Evolutionary conservation across 2,797 vertebrate species (phyloP), one percentile per base, ranked within the genome.

Genomic region (Coreius guichenoti): DNA sequence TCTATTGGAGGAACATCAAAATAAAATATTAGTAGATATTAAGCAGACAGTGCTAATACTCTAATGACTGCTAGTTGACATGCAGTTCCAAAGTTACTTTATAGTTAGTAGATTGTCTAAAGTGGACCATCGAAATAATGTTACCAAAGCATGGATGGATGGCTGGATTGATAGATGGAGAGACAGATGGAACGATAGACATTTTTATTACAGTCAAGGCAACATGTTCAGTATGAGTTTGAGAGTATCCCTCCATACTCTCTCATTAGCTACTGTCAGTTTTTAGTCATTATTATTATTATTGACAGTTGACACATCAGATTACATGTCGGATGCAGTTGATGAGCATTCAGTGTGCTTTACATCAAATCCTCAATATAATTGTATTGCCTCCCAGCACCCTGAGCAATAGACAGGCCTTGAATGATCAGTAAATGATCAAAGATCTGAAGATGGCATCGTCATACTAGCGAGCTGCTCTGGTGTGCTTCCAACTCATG

Each of bases 401-500:
- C 21, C 49, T 43, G n/a, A 72, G 23, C 54, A 61, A 26, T 4
- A 5, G 14, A 43, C 8, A 19, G 14, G 36, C n/a, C n/a, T 31
- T 4, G 31, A 51, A 26, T 83, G 81, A 83, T 47, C 45, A 67
- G 81, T 4, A 21, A 49, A 67, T 75, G 43, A 83, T 75, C 56
- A 65, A 51, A 82, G 81, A 74, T 83, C 43, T 49, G 70, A 63
- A 19, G 56, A 82, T 49, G 70, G 43, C 70, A 75, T 63, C 36
- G 3, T 63, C 56, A 36, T 58, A 7, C 39, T 31, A 31, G 21
- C 21, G 26, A 61, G 26, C 39, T 4, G 26, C 56, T 82, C 70
- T 65, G 70, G 56, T 75, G 81, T 75, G 61, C 43, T 63, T 83
- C 81, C 72, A 58, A 14, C 68, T 45, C 80, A 72, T 72, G 47